phyloP scores from a whole-genome alignment of 2,797 vertebrate species.

The Bryconaethiops microstoma region DNA sequence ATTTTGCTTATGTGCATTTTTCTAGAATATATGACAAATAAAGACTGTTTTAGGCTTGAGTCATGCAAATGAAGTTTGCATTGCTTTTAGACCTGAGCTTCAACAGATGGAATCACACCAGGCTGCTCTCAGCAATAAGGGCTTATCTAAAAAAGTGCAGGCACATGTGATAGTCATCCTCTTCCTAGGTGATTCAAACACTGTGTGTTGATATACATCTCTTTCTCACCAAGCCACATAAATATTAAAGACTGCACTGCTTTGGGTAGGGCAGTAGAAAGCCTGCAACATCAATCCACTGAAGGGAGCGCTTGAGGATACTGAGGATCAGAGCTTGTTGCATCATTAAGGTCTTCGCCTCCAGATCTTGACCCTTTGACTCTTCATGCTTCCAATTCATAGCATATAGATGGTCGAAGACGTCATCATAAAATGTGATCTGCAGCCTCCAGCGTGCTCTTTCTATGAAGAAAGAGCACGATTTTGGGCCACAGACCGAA shows the following conservation, averaged over 20 bases:
- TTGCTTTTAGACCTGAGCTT: slow-evolving; percentile 24
- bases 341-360: slow-evolving; percentile 38
- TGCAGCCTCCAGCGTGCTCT: background rate
- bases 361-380: slow-evolving; percentile 29
- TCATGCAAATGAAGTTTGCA: slow-evolving; percentile 21
- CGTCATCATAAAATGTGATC: background rate
- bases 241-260: slow-evolving; percentile 28
- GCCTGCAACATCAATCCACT: background rate
- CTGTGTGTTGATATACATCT: background rate
- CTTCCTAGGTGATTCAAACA: slow-evolving; percentile 19
- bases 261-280: background rate
- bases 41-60: background rate
- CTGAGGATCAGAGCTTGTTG: slow-evolving; percentile 17
- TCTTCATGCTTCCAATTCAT: slow-evolving; percentile 36
- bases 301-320: slow-evolving; percentile 23
- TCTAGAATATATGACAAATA: background rate
- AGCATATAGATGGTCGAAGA: slow-evolving; percentile 44
- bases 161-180: slow-evolving; percentile 16
- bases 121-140: slow-evolving; percentile 19
- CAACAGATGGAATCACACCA: slow-evolving; percentile 35
- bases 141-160: slow-evolving; percentile 38
- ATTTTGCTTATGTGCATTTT: slow-evolving; percentile 15
- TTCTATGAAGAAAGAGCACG: background rate
- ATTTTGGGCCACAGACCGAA: background rate
- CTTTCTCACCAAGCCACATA: slow-evolving; percentile 24